These are phyloP conservation scores for Atractosteus spatula DNA, from an alignment of 2,113 vertebrate genomes.

Conservation along the genomic window DNA sequence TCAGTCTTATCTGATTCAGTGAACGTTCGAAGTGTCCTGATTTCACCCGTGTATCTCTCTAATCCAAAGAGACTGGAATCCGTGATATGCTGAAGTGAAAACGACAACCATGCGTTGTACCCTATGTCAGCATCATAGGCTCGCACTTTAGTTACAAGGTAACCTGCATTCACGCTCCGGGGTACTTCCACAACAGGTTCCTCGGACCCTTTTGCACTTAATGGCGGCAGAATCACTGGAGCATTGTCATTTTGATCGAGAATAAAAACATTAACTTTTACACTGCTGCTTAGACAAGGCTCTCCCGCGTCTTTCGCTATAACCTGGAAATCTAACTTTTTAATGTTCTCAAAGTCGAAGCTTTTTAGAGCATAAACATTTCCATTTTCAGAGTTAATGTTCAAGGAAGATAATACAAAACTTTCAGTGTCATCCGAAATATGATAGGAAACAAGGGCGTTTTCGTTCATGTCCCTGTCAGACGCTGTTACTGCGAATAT, in stretches of 20 bases:
- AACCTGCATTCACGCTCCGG: constrained; percentile 37
- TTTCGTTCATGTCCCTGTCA: constrained; percentile 45
- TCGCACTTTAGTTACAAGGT: constrained; percentile 44
- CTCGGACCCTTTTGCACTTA: constrained; percentile 35
- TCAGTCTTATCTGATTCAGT: constrained; percentile 41
- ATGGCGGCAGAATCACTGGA: constrained; percentile 42
- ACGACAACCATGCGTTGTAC: constrained; percentile 47
- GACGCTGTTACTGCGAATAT: constrained; percentile 45
- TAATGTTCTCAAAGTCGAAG: constrained; percentile 43
- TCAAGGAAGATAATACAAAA: constrained; percentile 30
- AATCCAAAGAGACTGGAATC: constrained; percentile 42
- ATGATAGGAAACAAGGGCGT: constrained; percentile 36
- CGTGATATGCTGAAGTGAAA: constrained; percentile 41
- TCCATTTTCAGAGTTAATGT: constrained; percentile 43
- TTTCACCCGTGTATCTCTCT: constrained; percentile 45
- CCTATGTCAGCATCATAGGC: constrained; percentile 49
- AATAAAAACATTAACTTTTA: constrained; percentile 46
- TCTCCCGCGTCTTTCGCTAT: constrained; percentile 41
- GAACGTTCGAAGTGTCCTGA: constrained; percentile 40
- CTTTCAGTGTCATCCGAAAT: constrained; percentile 6
- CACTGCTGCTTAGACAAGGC: constrained; percentile 33
- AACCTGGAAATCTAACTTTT: constrained; percentile 31
- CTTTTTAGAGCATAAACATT: constrained; percentile 36
- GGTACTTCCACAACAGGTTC: constrained; percentile 38
- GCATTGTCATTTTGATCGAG: constrained; percentile 51